Conservation (phyloP, 2,113 vertebrate genomes). For the Python bivittatus region DNA sequence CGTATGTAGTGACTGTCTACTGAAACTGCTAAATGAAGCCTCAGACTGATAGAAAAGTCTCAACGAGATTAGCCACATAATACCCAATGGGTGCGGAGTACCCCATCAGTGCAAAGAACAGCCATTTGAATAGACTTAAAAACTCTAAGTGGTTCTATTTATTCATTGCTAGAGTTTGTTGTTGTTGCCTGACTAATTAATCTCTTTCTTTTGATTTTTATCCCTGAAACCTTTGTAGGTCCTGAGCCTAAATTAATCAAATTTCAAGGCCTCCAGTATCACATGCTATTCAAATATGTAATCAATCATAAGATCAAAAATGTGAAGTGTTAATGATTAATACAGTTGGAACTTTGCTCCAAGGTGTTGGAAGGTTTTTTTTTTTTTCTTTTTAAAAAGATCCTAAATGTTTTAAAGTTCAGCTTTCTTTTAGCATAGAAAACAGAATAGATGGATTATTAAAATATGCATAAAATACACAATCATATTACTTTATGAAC, state of each 20-base stretch:
- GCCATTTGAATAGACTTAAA: neutral
- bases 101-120: neutral
- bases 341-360: neutral
- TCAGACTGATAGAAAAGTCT: neutral
- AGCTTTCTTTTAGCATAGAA: neutral
- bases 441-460: neutral
- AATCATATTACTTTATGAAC: neutral
- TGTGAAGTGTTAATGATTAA: neutral
- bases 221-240: neutral
- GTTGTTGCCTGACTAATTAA: neutral
- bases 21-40: neutral
- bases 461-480: neutral
- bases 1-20: neutral
- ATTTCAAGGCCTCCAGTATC: neutral
- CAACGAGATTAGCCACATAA: neutral
- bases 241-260: neutral
- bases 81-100: neutral
- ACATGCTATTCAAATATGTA: neutral
- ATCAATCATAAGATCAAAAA: neutral
- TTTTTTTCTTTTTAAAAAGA: neutral
- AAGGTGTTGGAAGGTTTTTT: neutral
- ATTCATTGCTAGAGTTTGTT: neutral
- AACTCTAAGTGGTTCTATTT: neutral
- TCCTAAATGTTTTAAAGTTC: conserved; percentile 46
- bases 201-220: neutral